phyloP scores from a whole-genome alignment of 64 coral and sea anemone species.

The Stylophora pistillata region DNA sequence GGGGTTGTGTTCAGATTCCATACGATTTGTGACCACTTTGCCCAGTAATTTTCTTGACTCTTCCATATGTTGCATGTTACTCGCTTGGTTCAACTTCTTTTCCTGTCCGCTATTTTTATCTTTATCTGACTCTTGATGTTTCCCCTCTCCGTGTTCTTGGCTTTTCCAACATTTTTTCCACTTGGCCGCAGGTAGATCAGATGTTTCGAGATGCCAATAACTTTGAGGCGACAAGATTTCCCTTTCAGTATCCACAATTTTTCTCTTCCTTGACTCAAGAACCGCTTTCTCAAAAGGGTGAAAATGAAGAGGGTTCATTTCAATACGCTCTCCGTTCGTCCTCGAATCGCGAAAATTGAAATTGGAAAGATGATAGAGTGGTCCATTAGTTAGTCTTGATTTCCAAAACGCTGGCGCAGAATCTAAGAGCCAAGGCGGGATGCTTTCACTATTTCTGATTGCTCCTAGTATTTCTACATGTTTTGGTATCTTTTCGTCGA shows the following conservation, averaged over 20 bases:
- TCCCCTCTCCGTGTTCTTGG: background rate
- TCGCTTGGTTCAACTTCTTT: background rate
- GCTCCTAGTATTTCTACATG: background rate
- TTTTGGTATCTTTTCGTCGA: background rate
- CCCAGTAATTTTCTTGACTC: background rate
- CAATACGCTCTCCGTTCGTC: background rate
- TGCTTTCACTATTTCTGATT: background rate
- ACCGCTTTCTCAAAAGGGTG: background rate
- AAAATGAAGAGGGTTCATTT: background rate
- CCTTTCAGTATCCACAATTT: background rate
- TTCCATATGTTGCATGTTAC: background rate
- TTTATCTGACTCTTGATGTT: background rate
- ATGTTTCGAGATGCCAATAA: background rate
- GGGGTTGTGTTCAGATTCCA: background rate
- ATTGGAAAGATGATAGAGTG: background rate
- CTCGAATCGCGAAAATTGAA: background rate
- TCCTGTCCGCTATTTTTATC: background rate
- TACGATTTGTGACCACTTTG: background rate
- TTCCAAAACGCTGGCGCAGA: background rate
- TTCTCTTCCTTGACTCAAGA: slow-evolving; percentile 4
- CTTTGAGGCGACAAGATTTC: background rate
- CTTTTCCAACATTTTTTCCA: background rate
- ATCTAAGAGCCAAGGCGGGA: background rate
- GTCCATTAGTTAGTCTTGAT: background rate
- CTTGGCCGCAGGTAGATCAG: background rate